These are phyloP conservation scores for Donacobius atricapilla DNA, from an alignment of 2,113 vertebrate genomes.

Conservation along the genomic window DNA sequence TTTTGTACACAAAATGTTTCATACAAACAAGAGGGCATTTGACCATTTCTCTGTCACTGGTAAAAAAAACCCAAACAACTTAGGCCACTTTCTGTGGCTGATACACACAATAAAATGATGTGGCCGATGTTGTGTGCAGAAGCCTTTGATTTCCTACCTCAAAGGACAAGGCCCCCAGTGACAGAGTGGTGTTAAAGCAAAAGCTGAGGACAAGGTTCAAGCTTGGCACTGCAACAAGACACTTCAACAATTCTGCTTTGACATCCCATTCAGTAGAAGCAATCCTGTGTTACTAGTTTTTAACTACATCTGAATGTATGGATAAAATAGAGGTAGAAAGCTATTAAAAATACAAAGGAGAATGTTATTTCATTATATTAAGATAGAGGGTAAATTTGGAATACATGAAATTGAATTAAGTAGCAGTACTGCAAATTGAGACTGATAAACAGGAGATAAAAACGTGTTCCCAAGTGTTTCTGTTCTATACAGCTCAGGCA, in stretches of 20 bases:
- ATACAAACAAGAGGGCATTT: not conserved
- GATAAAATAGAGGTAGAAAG: not conserved
- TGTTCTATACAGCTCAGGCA: not conserved
- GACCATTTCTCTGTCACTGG: not conserved
- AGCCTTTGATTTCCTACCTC: not conserved
- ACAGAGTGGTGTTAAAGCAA: not conserved
- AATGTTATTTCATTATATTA: not conserved
- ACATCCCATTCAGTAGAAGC: not conserved
- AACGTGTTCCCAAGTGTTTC: not conserved
- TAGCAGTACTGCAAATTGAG: not conserved
- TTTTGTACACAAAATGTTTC: not conserved
- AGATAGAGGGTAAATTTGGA: not conserved
- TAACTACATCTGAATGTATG: not conserved
- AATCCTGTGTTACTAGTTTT: not conserved
- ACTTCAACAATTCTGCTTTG: not conserved
- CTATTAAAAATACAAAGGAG: not conserved
- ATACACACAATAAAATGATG: not conserved
- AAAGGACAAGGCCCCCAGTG: not conserved
- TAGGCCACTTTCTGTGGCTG: not conserved
- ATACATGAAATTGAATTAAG: not conserved
- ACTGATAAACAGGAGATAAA: not conserved
- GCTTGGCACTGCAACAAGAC: rapidly evolving
- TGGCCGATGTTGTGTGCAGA: not conserved
- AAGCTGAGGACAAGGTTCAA: not conserved
- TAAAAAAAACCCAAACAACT: not conserved